Percentiles rank a stretch among this genome's conserved stretches.
phyloP scores from a whole-genome alignment of 2,888 invertebrate genomes.

The Pollenia angustigena region DNA sequence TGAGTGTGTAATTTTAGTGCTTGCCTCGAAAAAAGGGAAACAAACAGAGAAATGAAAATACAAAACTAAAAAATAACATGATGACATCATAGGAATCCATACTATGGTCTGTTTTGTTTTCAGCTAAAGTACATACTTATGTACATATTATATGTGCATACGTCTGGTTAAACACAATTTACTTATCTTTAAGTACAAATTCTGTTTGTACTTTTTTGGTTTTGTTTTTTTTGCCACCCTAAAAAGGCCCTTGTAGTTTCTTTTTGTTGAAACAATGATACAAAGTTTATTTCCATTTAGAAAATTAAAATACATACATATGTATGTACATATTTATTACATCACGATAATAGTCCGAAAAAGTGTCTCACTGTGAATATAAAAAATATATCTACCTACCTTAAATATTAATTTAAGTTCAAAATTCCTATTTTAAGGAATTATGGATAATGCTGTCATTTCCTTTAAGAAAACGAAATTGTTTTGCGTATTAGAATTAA shows the following conservation, averaged over 20 bases:
- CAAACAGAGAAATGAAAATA: constrained; percentile 40
- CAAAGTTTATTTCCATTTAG: constrained; percentile 16
- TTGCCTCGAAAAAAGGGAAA: constrained; percentile 52
- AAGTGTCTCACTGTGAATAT: too few relatives aligned
- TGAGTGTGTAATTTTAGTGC: constrained; percentile 12
- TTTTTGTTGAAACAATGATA: constrained; percentile 7
- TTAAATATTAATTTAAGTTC: too few relatives aligned
- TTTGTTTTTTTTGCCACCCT: constrained; percentile 53
- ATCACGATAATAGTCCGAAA: too few relatives aligned
- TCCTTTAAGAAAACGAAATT: too few relatives aligned
- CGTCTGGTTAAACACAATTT: constrained; percentile 42
- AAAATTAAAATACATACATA: constrained; percentile 11
- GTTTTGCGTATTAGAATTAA: too few relatives aligned
- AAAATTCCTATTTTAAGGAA: too few relatives aligned
- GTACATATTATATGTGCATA: too few relatives aligned
- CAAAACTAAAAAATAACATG: constrained; percentile 71
- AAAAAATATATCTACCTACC: too few relatives aligned
- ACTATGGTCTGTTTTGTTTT: constrained; percentile 58
- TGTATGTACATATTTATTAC: not conserved
- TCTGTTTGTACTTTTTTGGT: constrained; percentile 32
- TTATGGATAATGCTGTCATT: too few relatives aligned
- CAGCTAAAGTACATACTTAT: constrained; percentile 1
- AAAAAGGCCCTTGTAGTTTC: constrained; percentile 31
- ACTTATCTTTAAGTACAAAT: constrained; percentile 67
- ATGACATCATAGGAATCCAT: constrained; percentile 76